Evolutionary conservation across 2,797 vertebrate genomes (phyloP).

Genomic region (Melopsittacus undulatus): DNA sequence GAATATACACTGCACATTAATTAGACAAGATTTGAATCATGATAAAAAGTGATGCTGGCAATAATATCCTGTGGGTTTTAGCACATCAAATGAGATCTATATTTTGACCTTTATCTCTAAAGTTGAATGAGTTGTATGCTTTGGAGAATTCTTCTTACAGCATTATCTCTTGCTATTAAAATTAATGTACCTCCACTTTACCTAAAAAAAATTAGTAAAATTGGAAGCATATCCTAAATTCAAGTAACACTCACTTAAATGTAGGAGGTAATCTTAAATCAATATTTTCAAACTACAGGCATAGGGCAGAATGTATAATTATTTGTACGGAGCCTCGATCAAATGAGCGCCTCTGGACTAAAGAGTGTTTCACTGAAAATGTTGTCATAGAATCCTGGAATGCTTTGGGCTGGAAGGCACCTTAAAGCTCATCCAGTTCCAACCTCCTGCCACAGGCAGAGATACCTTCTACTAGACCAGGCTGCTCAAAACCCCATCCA

Average conservation of each 20-base stretch:
- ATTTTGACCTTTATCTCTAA: background rate
- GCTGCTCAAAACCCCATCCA: background rate
- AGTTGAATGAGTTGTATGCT: background rate
- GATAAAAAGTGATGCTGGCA: background rate
- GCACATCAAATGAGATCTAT: background rate
- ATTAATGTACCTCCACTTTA: background rate
- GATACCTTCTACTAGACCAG: background rate
- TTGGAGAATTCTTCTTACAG: background rate
- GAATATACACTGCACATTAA: background rate
- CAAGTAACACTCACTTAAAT: background rate
- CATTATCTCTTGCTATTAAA: constrained; percentile 16
- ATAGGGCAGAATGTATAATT: background rate
- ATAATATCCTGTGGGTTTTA: background rate
- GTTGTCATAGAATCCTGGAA: background rate
- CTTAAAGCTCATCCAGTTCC: background rate
- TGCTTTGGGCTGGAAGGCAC: background rate
- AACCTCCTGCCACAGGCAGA: background rate
- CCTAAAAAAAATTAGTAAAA: constrained; percentile 2
- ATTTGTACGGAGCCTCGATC: background rate
- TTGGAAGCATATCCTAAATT: background rate
- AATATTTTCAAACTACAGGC: constrained; percentile 4
- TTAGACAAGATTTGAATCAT: background rate
- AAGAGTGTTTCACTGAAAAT: background rate
- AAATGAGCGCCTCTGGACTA: background rate
- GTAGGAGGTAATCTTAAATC: constrained; percentile 22